These are phyloP conservation scores for Tautogolabrus adspersus DNA, from an alignment of 2,113 vertebrate species.

Conservation along the genomic window DNA sequence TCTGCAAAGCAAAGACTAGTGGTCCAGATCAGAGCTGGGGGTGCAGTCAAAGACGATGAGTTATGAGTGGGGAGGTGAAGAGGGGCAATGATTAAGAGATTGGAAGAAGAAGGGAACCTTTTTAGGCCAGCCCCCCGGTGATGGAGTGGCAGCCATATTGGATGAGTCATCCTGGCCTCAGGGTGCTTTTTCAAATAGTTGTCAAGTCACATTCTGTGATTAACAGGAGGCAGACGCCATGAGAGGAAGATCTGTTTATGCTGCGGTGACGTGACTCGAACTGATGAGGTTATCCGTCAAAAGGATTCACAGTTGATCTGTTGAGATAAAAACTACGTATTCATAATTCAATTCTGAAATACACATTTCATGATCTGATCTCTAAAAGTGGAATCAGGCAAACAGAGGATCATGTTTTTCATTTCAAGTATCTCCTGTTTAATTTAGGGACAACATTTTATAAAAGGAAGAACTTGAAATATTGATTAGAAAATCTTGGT, in stretches of 20 bases:
- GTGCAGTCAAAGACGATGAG: slow-evolving; percentile 31
- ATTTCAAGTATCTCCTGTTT: background rate
- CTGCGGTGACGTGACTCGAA: slow-evolving; percentile 33
- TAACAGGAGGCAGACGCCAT: slow-evolving; percentile 53
- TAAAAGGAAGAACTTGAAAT: too few species aligned
- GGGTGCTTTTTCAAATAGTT: slow-evolving; percentile 68
- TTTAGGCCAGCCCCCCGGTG: slow-evolving; percentile 52
- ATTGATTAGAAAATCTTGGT: too few species aligned
- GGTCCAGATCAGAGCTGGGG: slow-evolving; percentile 34
- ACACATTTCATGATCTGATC: background rate
- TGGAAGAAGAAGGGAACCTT: slow-evolving; percentile 39
- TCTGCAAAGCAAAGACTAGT: slow-evolving; percentile 18
- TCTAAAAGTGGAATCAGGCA: background rate
- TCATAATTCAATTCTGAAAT: slow-evolving; percentile 4
- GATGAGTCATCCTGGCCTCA: slow-evolving; percentile 68
- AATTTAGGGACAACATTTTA: background rate
- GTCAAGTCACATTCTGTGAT: slow-evolving; percentile 70
- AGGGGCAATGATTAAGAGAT: slow-evolving; percentile 54
- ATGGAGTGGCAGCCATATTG: slow-evolving; percentile 71
- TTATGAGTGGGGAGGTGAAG: slow-evolving; percentile 48
- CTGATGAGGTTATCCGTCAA: slow-evolving; percentile 53
- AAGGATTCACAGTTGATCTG: slow-evolving; percentile 24
- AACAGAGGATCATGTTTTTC: background rate
- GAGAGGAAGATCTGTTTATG: slow-evolving; percentile 39
- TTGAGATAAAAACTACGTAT: background rate